Percentiles rank a stretch among this genome's conserved stretches.
phyloP scores from a whole-genome alignment of 2,113 vertebrate species.

The Austrofundulus limnaeus region DNA sequence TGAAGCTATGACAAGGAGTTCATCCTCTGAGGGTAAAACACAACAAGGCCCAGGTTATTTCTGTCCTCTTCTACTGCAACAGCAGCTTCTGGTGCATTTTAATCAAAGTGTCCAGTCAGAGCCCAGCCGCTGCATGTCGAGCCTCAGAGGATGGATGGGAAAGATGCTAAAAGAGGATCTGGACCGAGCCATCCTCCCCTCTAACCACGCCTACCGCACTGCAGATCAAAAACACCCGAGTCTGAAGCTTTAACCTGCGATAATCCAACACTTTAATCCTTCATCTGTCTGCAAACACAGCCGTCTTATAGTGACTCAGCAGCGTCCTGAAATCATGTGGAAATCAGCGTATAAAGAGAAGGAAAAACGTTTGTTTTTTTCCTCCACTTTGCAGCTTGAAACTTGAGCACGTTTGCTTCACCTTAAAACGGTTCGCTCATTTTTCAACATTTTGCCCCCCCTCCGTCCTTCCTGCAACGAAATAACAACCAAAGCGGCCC shows the following conservation, averaged over 20 bases:
- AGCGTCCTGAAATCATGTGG: not conserved
- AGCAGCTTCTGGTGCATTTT: conserved; percentile 46
- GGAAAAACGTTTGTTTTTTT: conserved; percentile 1
- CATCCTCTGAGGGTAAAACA: not conserved
- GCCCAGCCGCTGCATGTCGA: conserved; percentile 14
- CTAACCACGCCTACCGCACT: conserved; percentile 77
- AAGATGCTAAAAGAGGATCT: conserved; percentile 64
- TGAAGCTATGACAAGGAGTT: not conserved
- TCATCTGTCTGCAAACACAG: not conserved
- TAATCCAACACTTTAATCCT: conserved; percentile 8
- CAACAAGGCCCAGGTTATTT: conserved; percentile 11
- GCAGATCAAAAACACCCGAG: conserved; percentile 71
- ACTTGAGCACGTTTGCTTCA: conserved; percentile 23
- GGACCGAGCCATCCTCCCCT: conserved; percentile 39
- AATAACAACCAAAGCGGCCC: conserved; percentile 4
- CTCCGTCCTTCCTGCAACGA: not conserved
- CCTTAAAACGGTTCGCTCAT: conserved; percentile 4
- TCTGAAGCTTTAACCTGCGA: conserved; percentile 30
- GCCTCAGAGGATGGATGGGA: conserved; percentile 37
- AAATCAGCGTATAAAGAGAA: not conserved
- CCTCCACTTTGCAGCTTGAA: conserved; percentile 9
- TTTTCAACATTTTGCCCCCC: not conserved
- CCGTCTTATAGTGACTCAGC: conserved; percentile 33
- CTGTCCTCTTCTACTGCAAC: not conserved
- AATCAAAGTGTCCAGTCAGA: conserved; percentile 50